phyloP scores from a whole-genome alignment of 2,113 vertebrate genomes.

The Condylura cristata region DNA sequence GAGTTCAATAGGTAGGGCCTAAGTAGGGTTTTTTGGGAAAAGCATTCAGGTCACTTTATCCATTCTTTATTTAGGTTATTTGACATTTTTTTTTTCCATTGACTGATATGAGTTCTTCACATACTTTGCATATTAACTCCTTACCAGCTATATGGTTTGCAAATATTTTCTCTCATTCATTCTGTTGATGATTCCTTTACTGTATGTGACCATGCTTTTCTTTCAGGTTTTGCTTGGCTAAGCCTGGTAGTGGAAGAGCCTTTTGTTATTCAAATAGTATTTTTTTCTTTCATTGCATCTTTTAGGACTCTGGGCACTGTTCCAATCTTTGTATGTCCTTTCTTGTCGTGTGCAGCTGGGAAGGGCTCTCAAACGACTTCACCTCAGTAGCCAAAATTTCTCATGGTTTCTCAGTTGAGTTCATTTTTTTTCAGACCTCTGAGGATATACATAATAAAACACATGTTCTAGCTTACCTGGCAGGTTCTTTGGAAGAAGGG shows the following conservation, averaged over 20 bases:
- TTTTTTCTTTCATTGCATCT: background rate
- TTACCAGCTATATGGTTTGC: background rate
- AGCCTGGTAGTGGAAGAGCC: background rate
- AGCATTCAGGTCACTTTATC: background rate
- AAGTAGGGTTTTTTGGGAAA: background rate
- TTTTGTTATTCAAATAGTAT: background rate
- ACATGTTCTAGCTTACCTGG: background rate
- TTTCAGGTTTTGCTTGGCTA: background rate
- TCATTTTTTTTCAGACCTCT: background rate
- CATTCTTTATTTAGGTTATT: background rate
- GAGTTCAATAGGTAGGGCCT: conserved; percentile 16
- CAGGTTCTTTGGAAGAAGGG: background rate
- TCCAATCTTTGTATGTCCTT: background rate
- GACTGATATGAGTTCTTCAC: background rate
- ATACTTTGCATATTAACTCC: background rate
- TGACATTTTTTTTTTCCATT: background rate
- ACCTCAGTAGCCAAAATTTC: background rate
- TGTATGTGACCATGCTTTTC: background rate
- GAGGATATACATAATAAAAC: background rate
- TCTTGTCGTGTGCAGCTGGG: background rate
- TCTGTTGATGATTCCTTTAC: background rate
- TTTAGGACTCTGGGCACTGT: background rate
- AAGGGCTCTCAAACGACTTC: conserved; percentile 2
- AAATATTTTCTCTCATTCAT: background rate
- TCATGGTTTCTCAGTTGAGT: background rate